Evolutionary conservation across 2,888 invertebrate species (phyloP).

Genomic region (Nymphalis polychloros): DNA sequence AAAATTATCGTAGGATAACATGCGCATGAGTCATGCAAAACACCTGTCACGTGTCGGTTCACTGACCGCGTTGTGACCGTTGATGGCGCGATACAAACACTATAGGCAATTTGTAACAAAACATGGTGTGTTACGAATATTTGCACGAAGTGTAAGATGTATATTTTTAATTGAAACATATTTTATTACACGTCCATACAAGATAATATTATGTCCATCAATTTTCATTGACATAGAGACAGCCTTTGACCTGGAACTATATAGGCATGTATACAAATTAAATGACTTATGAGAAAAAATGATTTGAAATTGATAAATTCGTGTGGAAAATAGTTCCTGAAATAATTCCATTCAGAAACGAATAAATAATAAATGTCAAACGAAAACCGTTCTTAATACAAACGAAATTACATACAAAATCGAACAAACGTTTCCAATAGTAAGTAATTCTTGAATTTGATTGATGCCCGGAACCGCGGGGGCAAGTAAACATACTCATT

Average conservation of each 20-base stretch:
- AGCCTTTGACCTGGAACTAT: too few relatives aligned
- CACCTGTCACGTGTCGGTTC: slow-evolving; percentile 37
- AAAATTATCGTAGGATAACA: not conserved
- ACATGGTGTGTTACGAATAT: not conserved
- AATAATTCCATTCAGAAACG: not conserved
- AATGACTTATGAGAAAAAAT: too few relatives aligned
- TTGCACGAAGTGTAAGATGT: not conserved
- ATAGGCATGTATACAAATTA: too few relatives aligned
- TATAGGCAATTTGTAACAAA: not conserved
- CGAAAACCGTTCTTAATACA: not conserved
- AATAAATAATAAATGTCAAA: not conserved
- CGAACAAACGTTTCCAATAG: not conserved
- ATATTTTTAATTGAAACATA: too few relatives aligned
- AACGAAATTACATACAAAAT: not conserved
- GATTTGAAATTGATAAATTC: too few relatives aligned
- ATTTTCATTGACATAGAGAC: too few relatives aligned
- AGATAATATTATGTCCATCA: too few relatives aligned
- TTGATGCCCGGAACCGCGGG: not conserved
- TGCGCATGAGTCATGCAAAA: slow-evolving; percentile 34
- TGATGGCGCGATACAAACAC: not conserved
- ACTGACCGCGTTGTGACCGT: slow-evolving; percentile 20
- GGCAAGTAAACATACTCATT: slow-evolving; percentile 18
- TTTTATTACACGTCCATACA: too few relatives aligned
- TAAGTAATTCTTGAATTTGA: not conserved
- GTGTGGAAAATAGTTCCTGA: not conserved